Evolutionary conservation across 2,797 vertebrate genomes (phyloP).

Genomic region (Hafferia zeledoni): DNA sequence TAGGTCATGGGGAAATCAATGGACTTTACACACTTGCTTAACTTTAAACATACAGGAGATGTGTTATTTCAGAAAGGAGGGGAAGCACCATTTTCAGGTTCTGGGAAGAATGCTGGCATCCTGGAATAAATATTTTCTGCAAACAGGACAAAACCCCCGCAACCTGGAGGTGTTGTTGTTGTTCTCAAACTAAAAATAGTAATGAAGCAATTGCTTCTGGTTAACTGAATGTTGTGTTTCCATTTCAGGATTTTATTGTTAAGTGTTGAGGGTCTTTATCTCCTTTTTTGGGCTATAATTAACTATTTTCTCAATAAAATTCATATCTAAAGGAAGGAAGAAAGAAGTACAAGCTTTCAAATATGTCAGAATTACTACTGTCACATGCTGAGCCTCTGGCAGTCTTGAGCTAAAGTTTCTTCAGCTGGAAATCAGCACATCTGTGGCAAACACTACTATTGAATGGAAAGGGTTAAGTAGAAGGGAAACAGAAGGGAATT

Average conservation of each 20-base stretch:
- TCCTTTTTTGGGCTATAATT: background rate
- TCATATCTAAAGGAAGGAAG: background rate
- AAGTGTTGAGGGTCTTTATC: background rate
- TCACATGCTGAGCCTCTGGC: background rate
- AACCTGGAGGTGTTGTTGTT: background rate
- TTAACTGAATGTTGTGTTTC: conserved; percentile 3
- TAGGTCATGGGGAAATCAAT: background rate
- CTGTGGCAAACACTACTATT: background rate
- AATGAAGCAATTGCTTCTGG: background rate
- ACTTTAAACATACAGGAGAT: background rate
- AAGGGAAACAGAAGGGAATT: background rate
- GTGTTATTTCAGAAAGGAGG: background rate
- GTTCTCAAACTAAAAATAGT: background rate
- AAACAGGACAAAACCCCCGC: background rate
- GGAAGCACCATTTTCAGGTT: background rate
- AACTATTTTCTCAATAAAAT: background rate
- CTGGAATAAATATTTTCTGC: background rate
- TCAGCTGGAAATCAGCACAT: background rate
- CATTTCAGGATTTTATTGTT: background rate
- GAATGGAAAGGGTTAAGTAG: background rate
- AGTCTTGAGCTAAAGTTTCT: background rate
- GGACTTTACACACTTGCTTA: background rate
- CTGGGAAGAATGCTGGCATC: background rate
- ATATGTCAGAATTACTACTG: background rate
- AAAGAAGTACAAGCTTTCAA: background rate